Base-by-base conservation (phyloP, 2,797 vertebrate species). In the Hyperoplus lanceolatus region DNA sequence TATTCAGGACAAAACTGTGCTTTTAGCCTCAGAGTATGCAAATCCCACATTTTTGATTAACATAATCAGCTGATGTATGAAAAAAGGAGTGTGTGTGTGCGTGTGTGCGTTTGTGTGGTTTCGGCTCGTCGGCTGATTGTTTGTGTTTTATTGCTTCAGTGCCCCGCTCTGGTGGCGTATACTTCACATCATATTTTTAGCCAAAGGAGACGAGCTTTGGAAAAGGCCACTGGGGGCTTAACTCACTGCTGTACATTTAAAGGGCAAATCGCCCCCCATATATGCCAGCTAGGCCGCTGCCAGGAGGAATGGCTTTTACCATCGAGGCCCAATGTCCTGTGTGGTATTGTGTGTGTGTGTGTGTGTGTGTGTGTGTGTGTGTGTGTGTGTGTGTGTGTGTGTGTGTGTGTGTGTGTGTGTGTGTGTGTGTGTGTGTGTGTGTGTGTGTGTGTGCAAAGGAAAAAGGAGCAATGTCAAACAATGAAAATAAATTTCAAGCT, bases 11-110 rank as follows among this genome's bases (percentile, higher is more conserved):
- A 90, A 92, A 94, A 91, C 85, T 81, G 81, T 79, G 90, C 90
- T 93, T 92, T 93, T 90, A 90, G 91, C 90, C 87, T 77, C 68
- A 14, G 89, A 93, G 89, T 91, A 95, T 93, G 94, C 91, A 95
- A 95, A 95, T 94, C 77, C 83, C 39, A 62, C 81, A 29, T 29
- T 82, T 90, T 89, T 93, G 88, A 94, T 94, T 91, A 93, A 90
- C 90, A 92, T 94, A 93, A 92, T 92, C 90, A 94, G 90, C 92
- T 92, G 91, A 93, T 89, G 79, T 83, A 85, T 57, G 75, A 90
- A 70, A 78, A 66, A 15, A 38, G 61, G 57, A 67, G 75, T 65
- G 79, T 72, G 69, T 46, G 65, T 41, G 65, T 10, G 51, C 14
- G 53, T 21, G 77, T 41, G 64, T 41, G 53, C 21, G 13, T 48